Evolutionary conservation across 2,113 vertebrate species (phyloP).

Genomic region (Lichenostomus cassidix): DNA sequence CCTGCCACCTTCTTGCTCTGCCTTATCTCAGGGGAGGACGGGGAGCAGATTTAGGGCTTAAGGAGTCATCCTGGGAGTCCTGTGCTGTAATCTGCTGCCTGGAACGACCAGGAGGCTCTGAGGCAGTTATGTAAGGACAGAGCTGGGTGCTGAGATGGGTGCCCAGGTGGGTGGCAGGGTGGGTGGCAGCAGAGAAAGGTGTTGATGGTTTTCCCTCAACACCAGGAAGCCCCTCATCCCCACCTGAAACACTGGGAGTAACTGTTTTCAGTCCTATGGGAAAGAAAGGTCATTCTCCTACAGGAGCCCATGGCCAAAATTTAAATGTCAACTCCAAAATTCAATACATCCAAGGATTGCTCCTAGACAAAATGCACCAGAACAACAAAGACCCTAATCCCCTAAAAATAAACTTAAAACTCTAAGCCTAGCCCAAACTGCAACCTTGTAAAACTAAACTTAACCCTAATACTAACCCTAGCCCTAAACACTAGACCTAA

Average conservation of each 20-base stretch:
- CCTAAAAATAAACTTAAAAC: no score
- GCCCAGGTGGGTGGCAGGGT: neutral
- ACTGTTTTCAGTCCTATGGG: rapidly evolving
- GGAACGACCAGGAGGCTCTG: neutral
- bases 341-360: rapidly evolving
- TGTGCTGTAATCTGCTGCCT: neutral
- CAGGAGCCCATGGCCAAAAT: rapidly evolving
- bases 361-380: neutral
- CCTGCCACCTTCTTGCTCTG: neutral
- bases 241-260: rapidly evolving
- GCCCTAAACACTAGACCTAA: no score
- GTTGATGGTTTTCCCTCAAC: rapidly evolving
- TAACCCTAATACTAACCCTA: no score
- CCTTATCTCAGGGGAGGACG: neutral
- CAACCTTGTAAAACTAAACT: no score
- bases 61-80: neutral
- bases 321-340: neutral
- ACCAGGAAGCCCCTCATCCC: neutral
- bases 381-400: rapidly evolving
- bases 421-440: no score
- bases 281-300: neutral
- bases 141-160: neutral
- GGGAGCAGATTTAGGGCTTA: constrained; percentile 38
- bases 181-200: neutral
- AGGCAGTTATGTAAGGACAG: neutral